Percentiles rank a stretch among this genome's conserved stretches.
phyloP scores from a whole-genome alignment of 1,140 invertebrate genomes.

The Megathymus violae region DNA sequence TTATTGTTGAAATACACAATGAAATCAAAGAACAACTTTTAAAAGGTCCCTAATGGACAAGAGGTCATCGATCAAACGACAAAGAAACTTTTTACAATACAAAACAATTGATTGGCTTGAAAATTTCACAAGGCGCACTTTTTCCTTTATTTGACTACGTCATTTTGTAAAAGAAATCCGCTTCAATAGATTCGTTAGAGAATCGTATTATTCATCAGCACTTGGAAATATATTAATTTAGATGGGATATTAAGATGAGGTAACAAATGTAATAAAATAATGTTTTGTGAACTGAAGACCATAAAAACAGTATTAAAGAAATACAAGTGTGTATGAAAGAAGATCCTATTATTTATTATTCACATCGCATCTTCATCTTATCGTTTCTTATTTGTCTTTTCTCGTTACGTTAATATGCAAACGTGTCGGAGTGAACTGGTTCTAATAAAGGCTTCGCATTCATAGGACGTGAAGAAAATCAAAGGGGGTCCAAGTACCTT shows the following conservation, averaged over 20 bases:
- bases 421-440: slow-evolving; percentile 30
- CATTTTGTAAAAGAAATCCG: slow-evolving; percentile 41
- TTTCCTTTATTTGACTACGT: slow-evolving; percentile 44
- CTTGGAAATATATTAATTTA: slow-evolving; percentile 36
- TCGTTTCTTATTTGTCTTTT: slow-evolving; percentile 26
- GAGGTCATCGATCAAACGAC: slow-evolving; percentile 80
- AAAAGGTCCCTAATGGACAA: slow-evolving; percentile 81
- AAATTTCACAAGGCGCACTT: slow-evolving; percentile 52
- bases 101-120: slow-evolving; percentile 73
- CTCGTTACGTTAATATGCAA: slow-evolving; percentile 32
- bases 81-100: slow-evolving; percentile 77
- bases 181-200: slow-evolving; percentile 36
- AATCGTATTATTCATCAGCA: slow-evolving; percentile 34
- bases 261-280: slow-evolving; percentile 11
- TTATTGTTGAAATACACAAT: slow-evolving; percentile 76
- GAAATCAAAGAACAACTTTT: slow-evolving; percentile 80
- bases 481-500: slow-evolving; percentile 56
- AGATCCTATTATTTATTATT: slow-evolving; percentile 30
- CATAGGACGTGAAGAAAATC: slow-evolving; percentile 57
- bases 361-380: slow-evolving; percentile 27
- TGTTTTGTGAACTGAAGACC: not conserved
- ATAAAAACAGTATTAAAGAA: slow-evolving; percentile 22
- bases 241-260: slow-evolving; percentile 18
- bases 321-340: not conserved
- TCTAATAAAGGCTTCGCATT: slow-evolving; percentile 38